phyloP scores from a whole-genome alignment of 2,888 invertebrate species.

The Cremastinae sp. region DNA sequence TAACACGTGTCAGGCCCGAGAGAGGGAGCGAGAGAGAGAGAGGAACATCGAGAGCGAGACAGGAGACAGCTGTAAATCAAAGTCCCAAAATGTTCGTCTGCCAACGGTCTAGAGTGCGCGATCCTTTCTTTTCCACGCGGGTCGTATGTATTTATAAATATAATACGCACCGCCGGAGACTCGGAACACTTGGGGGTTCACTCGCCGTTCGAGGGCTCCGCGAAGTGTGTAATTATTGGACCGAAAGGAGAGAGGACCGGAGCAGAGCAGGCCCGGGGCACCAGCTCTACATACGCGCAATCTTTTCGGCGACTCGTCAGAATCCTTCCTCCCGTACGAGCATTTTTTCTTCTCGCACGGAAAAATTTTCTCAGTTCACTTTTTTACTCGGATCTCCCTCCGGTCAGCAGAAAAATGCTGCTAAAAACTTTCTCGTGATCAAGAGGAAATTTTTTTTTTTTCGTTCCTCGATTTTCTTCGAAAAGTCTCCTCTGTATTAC shows the following conservation, averaged over 20 bases:
- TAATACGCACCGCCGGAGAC: conserved; percentile 4
- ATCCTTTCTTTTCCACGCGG: conserved; percentile 4
- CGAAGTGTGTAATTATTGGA: conserved; percentile 60
- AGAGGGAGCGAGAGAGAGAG: conserved; percentile 19
- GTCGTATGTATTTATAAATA: conserved; percentile 18
- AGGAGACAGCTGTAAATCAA: conserved; percentile 76
- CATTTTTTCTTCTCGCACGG: conserved; percentile 13
- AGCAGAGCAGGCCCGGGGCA: conserved; percentile 41
- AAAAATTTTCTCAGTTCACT: conserved; percentile 24
- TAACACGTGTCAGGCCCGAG: conserved; percentile 14
- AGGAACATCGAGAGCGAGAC: conserved; percentile 29
- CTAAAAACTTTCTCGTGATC: too few species aligned
- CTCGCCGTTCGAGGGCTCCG: conserved; percentile 40
- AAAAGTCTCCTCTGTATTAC: too few species aligned
- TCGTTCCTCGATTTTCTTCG: too few species aligned
- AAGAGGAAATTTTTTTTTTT: too few species aligned
- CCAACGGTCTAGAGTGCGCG: conserved; percentile 65
- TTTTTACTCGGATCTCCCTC: background rate
- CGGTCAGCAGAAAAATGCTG: background rate
- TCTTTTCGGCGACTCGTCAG: conserved; percentile 17
- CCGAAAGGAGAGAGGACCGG: conserved; percentile 57
- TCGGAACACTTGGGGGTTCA: conserved; percentile 22
- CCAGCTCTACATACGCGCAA: conserved; percentile 40
- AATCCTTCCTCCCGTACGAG: conserved; percentile 27
- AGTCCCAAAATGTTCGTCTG: conserved; percentile 72